Percentiles rank a stretch among this genome's conserved stretches.
Evolutionary conservation across 92 coral and sea anemone species (phyloP).

Genomic region (Montipora capitata): DNA sequence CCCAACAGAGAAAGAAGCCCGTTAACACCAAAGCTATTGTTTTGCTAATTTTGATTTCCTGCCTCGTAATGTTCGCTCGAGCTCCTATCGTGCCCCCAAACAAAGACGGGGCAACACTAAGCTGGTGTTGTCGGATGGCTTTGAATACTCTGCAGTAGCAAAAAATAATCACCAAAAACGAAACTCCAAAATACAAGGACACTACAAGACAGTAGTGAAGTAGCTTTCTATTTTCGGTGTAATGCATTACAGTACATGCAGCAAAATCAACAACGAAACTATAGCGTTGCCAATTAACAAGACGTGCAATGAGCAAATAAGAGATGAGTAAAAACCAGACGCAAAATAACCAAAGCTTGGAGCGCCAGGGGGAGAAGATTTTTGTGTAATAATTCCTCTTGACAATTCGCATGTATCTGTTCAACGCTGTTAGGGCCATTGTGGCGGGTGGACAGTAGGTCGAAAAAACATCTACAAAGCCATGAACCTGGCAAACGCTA

Average conservation of each 20-base stretch:
- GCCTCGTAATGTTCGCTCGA: not conserved
- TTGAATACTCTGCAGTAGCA: slow-evolving; percentile 43
- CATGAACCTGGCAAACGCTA: slow-evolving; percentile 76
- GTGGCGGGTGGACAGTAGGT: slow-evolving; percentile 75
- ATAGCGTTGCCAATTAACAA: slow-evolving; percentile 20
- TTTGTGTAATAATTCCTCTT: slow-evolving; percentile 55
- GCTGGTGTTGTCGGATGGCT: slow-evolving; percentile 4
- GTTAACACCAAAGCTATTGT: not conserved
- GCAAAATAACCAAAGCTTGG: slow-evolving; percentile 31
- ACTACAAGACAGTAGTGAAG: slow-evolving; percentile 48
- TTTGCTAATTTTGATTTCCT: slow-evolving; percentile 8
- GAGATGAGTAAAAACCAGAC: slow-evolving; percentile 48
- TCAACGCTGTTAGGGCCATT: slow-evolving; percentile 81
- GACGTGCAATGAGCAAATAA: slow-evolving; percentile 33
- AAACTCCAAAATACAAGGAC: slow-evolving; percentile 2
- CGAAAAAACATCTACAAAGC: slow-evolving; percentile 56
- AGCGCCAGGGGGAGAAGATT: slow-evolving; percentile 62
- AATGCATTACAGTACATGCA: slow-evolving; percentile 6
- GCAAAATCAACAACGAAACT: slow-evolving; percentile 45
- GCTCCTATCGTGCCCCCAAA: not conserved
- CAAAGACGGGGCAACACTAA: not conserved
- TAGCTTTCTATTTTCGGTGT: slow-evolving; percentile 7
- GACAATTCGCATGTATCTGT: slow-evolving; percentile 79
- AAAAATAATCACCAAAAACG: slow-evolving; percentile 3
- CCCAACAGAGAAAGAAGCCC: slow-evolving; percentile 19